Conservation (phyloP, 2,797 vertebrate species). For the Calcarius lapponicus region DNA sequence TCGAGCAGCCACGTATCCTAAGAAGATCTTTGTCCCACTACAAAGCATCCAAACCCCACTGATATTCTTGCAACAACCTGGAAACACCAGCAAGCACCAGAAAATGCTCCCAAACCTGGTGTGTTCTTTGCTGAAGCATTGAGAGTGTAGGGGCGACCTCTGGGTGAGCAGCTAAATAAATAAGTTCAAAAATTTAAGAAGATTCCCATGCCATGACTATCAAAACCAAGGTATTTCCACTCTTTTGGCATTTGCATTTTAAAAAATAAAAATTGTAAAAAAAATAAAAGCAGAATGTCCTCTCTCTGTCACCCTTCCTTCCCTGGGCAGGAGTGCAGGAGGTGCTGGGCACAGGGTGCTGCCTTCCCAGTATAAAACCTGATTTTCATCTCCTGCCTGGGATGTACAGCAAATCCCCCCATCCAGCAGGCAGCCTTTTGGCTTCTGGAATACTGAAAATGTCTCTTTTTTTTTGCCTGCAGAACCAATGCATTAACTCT, state of each 20-base stretch:
- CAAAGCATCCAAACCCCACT: neutral
- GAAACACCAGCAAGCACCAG: neutral
- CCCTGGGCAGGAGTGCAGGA: neutral
- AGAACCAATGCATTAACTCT: neutral
- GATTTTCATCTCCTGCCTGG: neutral
- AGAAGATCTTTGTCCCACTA: neutral
- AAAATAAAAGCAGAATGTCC: neutral
- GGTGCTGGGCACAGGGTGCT: neutral
- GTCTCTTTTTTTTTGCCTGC: neutral
- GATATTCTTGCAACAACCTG: neutral
- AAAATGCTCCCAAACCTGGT: neutral
- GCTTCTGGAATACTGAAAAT: neutral
- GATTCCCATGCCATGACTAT: neutral
- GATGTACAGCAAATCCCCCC: neutral
- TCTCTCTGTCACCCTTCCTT: neutral
- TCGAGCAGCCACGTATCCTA: accelerated
- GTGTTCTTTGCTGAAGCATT: neutral
- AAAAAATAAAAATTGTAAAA: neutral
- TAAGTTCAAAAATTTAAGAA: neutral
- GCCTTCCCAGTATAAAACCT: neutral
- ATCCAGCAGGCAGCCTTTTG: neutral
- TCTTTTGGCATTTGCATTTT: neutral
- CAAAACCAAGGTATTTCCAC: neutral
- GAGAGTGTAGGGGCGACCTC: neutral
- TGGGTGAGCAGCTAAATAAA: neutral